phyloP scores from a whole-genome alignment of 2,797 vertebrate species.

The Rhinoraja longicauda region DNA sequence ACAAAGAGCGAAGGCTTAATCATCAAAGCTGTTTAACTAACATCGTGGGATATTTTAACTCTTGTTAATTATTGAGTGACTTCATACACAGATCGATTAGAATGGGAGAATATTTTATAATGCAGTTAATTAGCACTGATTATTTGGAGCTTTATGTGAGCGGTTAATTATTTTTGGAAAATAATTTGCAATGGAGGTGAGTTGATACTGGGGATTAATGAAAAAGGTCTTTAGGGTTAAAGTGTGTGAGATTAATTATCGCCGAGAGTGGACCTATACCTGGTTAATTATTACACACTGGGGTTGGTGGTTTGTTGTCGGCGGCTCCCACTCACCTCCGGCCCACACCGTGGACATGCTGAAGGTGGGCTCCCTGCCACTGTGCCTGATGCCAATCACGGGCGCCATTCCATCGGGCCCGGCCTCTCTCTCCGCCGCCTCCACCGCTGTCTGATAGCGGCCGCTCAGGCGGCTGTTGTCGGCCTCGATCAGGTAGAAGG shows the following conservation, averaged over 20 bases:
- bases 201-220: background rate
- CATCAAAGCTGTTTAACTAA: no score
- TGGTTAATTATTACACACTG: background rate
- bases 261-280: background rate
- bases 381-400: slow-evolving; percentile 34
- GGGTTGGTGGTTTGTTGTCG: background rate
- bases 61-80: no score
- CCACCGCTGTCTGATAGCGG: slow-evolving; percentile 32
- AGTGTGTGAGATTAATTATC: background rate
- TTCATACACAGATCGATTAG: no score
- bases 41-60: no score
- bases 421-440: background rate
- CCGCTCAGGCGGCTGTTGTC: slow-evolving; percentile 6
- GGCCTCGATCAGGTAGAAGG: background rate
- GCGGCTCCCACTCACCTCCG: slow-evolving; percentile 19
- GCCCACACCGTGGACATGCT: slow-evolving; percentile 40
- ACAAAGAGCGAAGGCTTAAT: no score
- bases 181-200: background rate
- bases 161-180: background rate
- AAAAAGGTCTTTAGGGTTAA: background rate
- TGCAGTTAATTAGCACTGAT: no score
- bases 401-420: slow-evolving; percentile 8
- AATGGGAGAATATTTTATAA: no score
- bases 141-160: no score
- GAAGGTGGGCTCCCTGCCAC: slow-evolving; percentile 37